phyloP scores from a whole-genome alignment of 2,888 invertebrate genomes.

The Lasius platythorax region DNA sequence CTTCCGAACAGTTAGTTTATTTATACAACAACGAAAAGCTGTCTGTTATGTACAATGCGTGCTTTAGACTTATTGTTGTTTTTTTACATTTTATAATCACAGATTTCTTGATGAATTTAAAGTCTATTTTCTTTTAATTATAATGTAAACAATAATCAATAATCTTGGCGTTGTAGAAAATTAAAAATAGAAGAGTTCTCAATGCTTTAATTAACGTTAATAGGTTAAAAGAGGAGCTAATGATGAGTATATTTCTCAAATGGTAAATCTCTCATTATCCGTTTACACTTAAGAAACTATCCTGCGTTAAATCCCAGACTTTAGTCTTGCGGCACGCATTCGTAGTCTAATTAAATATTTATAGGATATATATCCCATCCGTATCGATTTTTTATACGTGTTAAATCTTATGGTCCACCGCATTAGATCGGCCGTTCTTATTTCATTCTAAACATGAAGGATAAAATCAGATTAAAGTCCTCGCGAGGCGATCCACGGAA shows the following conservation, averaged over 20 bases:
- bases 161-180: not conserved
- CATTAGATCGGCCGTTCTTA: slow-evolving; percentile 50
- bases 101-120: not conserved
- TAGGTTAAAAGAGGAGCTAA: not conserved
- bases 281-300: not conserved
- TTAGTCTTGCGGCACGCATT: slow-evolving; percentile 3
- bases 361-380: not conserved
- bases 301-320: not conserved
- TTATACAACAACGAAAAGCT: slow-evolving; percentile 7
- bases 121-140: not conserved
- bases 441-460: slow-evolving; percentile 35
- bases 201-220: not conserved
- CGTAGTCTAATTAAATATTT: slow-evolving; percentile 36
- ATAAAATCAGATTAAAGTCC: slow-evolving; percentile 63
- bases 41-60: not conserved
- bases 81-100: not conserved
- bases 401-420: slow-evolving; percentile 1
- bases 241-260: not conserved
- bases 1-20: not conserved
- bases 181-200: not conserved
- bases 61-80: not conserved
- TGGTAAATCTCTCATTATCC: not conserved
- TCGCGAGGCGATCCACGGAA: slow-evolving; percentile 23
- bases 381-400: slow-evolving; percentile 14
- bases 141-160: not conserved